These are phyloP conservation scores for Nothoprocta perdicaria DNA, from an alignment of 2,113 vertebrate genomes.

Conservation along the genomic window DNA sequence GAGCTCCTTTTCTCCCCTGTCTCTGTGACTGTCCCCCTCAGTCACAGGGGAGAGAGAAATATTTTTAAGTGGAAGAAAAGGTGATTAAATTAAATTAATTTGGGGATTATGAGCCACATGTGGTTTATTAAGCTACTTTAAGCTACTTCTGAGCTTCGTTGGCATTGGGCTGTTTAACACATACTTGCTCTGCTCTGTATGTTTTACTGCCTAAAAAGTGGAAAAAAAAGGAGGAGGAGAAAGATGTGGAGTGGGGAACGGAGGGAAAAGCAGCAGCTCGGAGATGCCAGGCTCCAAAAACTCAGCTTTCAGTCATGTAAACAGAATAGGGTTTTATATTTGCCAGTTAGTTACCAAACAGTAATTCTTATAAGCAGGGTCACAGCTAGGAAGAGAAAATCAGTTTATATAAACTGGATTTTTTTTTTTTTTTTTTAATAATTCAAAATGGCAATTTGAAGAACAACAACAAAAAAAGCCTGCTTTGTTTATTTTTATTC, in stretches of 20 bases:
- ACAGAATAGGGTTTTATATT: not conserved
- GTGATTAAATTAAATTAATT: constrained; percentile 47
- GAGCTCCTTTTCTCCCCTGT: constrained; percentile 11
- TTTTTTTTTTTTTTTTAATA: not conserved
- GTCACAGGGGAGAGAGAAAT: not conserved
- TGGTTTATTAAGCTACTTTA: constrained; percentile 8
- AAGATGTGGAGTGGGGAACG: not conserved
- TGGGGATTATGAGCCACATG: not conserved
- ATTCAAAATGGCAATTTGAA: not conserved
- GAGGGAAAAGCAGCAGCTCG: not conserved
- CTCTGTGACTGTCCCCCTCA: not conserved
- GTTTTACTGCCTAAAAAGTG: constrained; percentile 1
- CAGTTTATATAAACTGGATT: not conserved
- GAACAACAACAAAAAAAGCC: not conserved
- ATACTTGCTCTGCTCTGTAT: not conserved
- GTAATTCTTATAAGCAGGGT: not conserved
- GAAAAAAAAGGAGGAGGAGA: not conserved
- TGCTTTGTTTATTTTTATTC: not conserved
- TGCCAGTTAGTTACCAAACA: not conserved
- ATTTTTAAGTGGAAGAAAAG: constrained; percentile 20
- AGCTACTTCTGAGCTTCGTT: constrained; percentile 45
- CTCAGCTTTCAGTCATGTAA: not conserved
- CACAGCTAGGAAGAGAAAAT: not conserved
- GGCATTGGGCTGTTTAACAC: not conserved
- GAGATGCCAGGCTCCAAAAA: not conserved